Conservation (phyloP, 2,113 vertebrate genomes). For the Odontophorus gujanensis region DNA sequence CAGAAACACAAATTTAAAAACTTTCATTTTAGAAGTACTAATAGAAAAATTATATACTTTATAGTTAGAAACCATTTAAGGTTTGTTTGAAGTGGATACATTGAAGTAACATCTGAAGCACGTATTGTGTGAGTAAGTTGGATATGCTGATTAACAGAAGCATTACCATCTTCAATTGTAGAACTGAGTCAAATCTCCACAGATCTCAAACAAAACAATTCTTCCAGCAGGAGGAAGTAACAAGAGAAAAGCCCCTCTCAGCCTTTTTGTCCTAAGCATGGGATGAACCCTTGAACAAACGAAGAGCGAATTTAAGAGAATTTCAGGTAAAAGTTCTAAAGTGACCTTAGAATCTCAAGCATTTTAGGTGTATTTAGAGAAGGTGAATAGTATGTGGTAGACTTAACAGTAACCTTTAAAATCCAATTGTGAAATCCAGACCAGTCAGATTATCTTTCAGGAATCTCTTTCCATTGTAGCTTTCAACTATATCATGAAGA, state of each 20-base stretch:
- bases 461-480: not conserved
- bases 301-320: not conserved
- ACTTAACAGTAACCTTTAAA: not conserved
- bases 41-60: not conserved
- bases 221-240: not conserved
- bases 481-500: not conserved
- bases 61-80: not conserved
- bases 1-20: conserved; percentile 26
- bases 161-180: not conserved
- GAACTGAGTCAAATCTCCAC: not conserved
- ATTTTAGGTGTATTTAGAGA: not conserved
- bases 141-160: not conserved
- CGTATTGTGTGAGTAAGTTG: not conserved
- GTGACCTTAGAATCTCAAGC: not conserved
- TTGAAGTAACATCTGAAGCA: not conserved
- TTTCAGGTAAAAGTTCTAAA: not conserved
- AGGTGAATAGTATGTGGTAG: not conserved
- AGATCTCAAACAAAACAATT: not conserved
- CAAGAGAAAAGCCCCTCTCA: not conserved
- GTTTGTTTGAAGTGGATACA: not conserved
- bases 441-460: not conserved
- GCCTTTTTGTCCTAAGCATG: not conserved
- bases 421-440: not conserved
- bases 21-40: not conserved
- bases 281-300: not conserved